phyloP scores from a whole-genome alignment of 1,140 invertebrate genomes.

The Panagrolaimus sp. region DNA sequence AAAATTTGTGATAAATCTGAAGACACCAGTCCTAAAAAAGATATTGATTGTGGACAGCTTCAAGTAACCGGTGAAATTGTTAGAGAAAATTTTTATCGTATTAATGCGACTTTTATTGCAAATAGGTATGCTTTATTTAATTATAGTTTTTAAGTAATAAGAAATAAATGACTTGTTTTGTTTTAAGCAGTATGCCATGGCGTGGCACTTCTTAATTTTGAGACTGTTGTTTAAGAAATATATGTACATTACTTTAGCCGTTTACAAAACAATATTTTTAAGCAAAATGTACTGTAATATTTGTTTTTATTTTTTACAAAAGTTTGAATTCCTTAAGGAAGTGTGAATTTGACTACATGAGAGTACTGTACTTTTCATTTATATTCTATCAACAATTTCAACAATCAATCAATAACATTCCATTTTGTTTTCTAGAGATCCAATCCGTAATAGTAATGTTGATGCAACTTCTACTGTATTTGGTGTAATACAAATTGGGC shows the following conservation, averaged over 20 bases:
- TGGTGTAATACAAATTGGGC: conserved; percentile 53
- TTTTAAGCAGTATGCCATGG: too few relatives aligned
- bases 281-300: too few relatives aligned
- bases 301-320: too few relatives aligned
- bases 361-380: too few relatives aligned
- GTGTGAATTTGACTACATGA: too few relatives aligned
- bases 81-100: conserved; percentile 43
- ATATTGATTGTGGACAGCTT: conserved; percentile 52
- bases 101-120: conserved; percentile 56
- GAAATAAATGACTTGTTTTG: too few relatives aligned
- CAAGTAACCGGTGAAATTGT: conserved; percentile 56
- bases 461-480: conserved; percentile 56
- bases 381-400: too few relatives aligned
- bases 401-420: conserved; percentile 9
- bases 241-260: too few relatives aligned
- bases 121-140: conserved; percentile 37
- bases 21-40: conserved; percentile 10
- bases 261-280: too few relatives aligned
- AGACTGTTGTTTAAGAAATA: too few relatives aligned
- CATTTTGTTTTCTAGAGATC: conserved; percentile 51
- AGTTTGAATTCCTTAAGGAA: too few relatives aligned
- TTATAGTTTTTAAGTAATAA: neutral
- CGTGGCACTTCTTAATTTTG: too few relatives aligned
- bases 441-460: conserved; percentile 51
- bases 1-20: conserved; percentile 8